Evolutionary conservation across 2,888 invertebrate species (phyloP), one percentile per base, ranked within the genome.

Genomic region (Perithous albicinctus): DNA sequence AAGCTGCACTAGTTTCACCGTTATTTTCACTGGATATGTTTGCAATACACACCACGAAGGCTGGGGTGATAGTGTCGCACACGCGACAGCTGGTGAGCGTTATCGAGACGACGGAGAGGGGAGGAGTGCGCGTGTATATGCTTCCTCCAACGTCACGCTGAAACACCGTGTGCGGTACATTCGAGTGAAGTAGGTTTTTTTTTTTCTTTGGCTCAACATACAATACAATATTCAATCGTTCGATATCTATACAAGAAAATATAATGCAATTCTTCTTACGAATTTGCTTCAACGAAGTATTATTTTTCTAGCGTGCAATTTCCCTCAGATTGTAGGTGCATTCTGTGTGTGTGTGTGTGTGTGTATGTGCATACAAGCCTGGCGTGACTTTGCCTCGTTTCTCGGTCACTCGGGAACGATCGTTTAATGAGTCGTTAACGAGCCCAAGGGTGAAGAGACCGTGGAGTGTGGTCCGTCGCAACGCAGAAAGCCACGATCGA

Each of bases 81-180:
- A 66, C 51, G 73, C 75, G 83, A 85, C 83, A 85, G 85, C 85
- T 83, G n/a, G 85, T 73, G 78, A 72, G 77, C 64, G 48, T 63
- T 81, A 78, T 76, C 78, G 72, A 48, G 66, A 75, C 61, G 70
- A 66, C 63, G 66, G 59, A 70, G 69, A n/a, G n/a, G n/a, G n/a
- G n/a, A n/a, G 64, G 35, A 32, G 78, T 59, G 43, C 61, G 78
- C 51, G 56, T 63, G 59, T 59, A 63, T 56, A 64, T 66, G 29
- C 32, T 15, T 35, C 59, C 26, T 32, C 26, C 56, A 64, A 15
- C 18, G 23, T 23, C 12, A 8, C 5, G 35, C 48, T 29, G 38
- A 29, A 56, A 18, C 15, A 43, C 7, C 32, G 43, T 20, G 43
- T 20, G 32, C 46, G 48, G 35, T 48, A 29, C 29, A 32, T 43